Percentiles rank a stretch among this genome's conserved stretches.
phyloP scores from a whole-genome alignment of 1,140 invertebrate genomes.

The Trichomalopsis sarcophagae region DNA sequence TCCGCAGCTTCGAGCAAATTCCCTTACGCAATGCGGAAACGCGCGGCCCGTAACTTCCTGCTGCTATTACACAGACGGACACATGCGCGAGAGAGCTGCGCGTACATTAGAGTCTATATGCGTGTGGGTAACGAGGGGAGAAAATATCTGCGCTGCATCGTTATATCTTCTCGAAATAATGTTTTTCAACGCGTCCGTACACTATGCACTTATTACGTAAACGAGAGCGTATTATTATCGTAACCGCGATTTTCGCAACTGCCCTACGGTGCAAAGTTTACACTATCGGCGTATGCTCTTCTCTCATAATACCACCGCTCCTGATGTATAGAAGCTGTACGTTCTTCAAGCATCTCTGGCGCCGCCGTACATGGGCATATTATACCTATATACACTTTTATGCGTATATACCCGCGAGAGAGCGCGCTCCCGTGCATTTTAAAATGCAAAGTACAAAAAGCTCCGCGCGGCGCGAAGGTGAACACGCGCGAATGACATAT shows the following conservation, averaged over 20 bases:
- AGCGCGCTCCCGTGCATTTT: background rate
- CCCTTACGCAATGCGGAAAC: conserved; percentile 23
- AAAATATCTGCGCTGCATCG: background rate
- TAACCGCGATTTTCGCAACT: background rate
- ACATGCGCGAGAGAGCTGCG: background rate
- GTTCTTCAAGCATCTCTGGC: background rate
- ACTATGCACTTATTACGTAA: background rate
- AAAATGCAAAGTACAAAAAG: conserved; percentile 19
- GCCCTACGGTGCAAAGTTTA: background rate
- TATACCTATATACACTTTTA: background rate
- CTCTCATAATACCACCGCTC: background rate
- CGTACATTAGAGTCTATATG: background rate
- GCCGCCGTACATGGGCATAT: background rate
- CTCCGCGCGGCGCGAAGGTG: conserved; percentile 3
- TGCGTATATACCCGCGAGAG: no score
- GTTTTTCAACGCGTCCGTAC: background rate
- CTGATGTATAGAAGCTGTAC: background rate
- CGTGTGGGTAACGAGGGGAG: background rate
- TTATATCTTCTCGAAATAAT: background rate
- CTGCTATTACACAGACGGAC: conserved; percentile 1
- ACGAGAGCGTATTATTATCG: no score
- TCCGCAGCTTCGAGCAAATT: conserved; percentile 1
- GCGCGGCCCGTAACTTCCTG: background rate
- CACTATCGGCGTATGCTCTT: no score
- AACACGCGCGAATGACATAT: background rate